Evolutionary conservation across 2,888 invertebrate species (phyloP).

Genomic region (Arrhopalites spinosus): DNA sequence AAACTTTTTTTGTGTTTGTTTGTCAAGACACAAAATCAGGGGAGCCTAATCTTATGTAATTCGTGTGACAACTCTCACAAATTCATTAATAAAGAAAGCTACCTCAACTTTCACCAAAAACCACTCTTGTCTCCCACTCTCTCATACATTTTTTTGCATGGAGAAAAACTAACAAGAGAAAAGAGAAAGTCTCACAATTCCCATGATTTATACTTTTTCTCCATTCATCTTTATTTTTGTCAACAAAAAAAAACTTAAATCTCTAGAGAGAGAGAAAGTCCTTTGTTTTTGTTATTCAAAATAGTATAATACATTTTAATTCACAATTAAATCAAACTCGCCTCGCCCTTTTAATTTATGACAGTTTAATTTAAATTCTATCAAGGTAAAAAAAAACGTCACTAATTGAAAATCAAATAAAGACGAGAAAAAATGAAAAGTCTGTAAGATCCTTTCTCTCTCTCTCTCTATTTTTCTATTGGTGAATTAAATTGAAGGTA

Average conservation of each 20-base stretch:
- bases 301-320: not conserved
- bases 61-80: not conserved
- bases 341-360: no score
- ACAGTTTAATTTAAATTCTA: not conserved
- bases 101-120: not conserved
- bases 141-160: no score
- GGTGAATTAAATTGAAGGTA: not conserved
- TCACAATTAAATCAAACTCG: no score
- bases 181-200: no score
- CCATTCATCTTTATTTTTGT: no score
- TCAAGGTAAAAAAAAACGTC: not conserved
- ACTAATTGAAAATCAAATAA: not conserved
- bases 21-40: not conserved
- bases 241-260: no score
- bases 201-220: no score
- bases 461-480: no score
- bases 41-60: not conserved
- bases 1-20: not conserved
- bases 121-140: not conserved
- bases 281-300: not conserved
- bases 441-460: no score
- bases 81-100: not conserved
- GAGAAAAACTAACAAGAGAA: not conserved
- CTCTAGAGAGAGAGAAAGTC: not conserved
- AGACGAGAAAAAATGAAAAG: no score